Conservation (phyloP, 2,113 vertebrate species). For the Sclerurus mexicanus region DNA sequence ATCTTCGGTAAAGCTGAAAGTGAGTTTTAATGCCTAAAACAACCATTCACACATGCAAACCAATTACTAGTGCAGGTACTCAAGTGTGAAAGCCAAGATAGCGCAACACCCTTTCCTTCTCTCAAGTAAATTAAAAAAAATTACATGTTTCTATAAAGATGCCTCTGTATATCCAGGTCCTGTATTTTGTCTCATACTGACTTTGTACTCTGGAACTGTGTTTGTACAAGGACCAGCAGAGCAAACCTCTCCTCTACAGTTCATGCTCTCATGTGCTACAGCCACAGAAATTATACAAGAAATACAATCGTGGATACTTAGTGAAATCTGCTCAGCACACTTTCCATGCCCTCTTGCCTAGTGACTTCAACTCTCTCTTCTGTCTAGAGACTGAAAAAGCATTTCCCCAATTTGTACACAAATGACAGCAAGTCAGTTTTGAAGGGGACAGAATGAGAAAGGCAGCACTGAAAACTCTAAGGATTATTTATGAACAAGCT, state of each 20-base stretch:
- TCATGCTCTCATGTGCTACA: background rate
- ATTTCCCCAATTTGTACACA: background rate
- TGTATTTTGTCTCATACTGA: background rate
- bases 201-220: background rate
- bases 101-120: background rate
- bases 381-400: background rate
- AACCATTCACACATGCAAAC: background rate
- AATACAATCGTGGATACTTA: background rate
- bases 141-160: background rate
- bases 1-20: background rate
- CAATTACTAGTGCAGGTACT: background rate
- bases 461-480: background rate
- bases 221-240: background rate
- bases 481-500: slow-evolving; percentile 9
- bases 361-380: background rate
- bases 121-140: background rate
- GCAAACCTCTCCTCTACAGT: background rate
- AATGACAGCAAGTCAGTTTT: background rate
- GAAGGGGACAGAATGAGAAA: background rate
- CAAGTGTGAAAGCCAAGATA: background rate
- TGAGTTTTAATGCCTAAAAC: background rate
- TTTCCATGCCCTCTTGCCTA: background rate
- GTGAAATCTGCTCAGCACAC: background rate
- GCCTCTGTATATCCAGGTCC: background rate
- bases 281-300: background rate